Conservation (phyloP, 2,113 vertebrate species). For the Cyanocitta stelleri region DNA sequence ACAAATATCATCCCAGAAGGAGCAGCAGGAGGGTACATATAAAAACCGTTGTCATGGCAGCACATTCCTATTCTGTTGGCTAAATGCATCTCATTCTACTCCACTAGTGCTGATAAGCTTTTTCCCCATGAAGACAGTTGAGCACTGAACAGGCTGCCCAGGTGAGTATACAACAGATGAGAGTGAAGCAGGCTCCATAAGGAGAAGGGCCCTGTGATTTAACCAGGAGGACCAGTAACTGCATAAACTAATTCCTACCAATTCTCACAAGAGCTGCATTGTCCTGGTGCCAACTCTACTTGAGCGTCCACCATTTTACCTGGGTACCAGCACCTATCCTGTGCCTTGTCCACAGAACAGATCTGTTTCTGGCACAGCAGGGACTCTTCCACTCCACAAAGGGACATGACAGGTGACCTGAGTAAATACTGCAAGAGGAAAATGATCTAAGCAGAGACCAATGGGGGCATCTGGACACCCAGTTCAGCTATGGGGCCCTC, state of each 20-base stretch:
- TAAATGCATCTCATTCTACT: neutral
- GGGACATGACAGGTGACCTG: neutral
- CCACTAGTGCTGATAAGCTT: neutral
- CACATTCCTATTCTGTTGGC: neutral
- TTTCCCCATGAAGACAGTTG: neutral
- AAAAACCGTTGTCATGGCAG: neutral
- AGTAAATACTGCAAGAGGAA: neutral
- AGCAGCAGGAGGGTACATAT: neutral
- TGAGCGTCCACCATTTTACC: rapidly evolving
- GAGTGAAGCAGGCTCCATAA: neutral
- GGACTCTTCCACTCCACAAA: neutral
- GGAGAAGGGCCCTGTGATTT: neutral
- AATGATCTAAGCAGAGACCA: neutral
- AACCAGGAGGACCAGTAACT: neutral
- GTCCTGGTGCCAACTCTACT: neutral
- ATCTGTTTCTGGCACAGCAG: rapidly evolving
- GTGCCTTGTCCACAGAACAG: neutral
- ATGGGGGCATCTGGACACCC: neutral
- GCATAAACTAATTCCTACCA: neutral
- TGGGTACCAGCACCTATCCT: neutral
- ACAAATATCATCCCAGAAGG: neutral
- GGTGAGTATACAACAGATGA: neutral
- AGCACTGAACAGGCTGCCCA: neutral
- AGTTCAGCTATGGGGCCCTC: neutral
- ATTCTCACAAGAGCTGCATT: neutral